Evolutionary conservation across 2,888 invertebrate genomes (phyloP), one percentile per base, ranked within the genome.

Genomic region (Trissolcus brochymenae): DNA sequence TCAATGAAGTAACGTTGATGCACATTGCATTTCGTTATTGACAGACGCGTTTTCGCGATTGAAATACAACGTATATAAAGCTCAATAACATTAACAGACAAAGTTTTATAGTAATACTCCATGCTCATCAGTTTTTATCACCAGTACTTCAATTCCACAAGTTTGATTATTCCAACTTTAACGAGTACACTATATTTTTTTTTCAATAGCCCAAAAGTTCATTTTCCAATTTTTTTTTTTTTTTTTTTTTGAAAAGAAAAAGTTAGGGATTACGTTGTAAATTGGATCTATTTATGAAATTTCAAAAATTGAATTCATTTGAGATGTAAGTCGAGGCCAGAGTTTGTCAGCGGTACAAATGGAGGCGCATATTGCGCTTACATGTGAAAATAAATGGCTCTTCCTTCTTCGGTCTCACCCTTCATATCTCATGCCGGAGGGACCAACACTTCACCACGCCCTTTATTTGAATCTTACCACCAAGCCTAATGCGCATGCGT

Each of bases 301-400:
- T 46, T 16, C 29, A 43, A 55, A 66, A 66, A 73, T 66, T 66
- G 56, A 62, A 74, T 67, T 74, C 67, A 14, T 40, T 4, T 56
- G 7, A 62, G 14, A 51, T 25, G 67, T 57, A 62, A 74, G 62
- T 65, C 54, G 72, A 65, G 49, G 72, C 55, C 59, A 35, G 41
- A 54, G 21, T 61, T 64, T 72, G 59, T 65, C 62, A 61, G 49
- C 9, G 68, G 14, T 66, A 66, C 59, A 68, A 68, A 73, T 62
- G 67, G 73, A 68, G 61, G 74, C 71, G 73, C 79, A 80, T 78
- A 81, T 81, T 81, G 79, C 78, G 66, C 76, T 79, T 79, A 74
- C 80, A 70, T 57, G 74, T 71, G 74, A 79, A 74, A 78, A 79
- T 79, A 79, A 81, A 75, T 81, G 79, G 77, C 70, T 80, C 77